Base-by-base conservation (phyloP, 2,797 vertebrate genomes). In the Schizothorax lantsangensis region DNA sequence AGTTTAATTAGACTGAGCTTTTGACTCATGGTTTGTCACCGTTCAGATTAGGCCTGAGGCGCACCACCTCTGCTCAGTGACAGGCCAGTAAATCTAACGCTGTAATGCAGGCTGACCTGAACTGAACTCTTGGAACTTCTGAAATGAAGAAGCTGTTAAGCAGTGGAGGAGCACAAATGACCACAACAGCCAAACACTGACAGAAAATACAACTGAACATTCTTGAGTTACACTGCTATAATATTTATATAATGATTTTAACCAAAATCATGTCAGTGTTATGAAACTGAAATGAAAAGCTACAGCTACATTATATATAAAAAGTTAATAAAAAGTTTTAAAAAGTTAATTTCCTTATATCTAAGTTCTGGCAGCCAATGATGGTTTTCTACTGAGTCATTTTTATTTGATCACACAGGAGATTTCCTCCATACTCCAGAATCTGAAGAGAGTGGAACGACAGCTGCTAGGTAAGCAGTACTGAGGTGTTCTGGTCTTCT, bases 371-470 rank as follows among this genome's bases (percentile, higher is more conserved):
- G 33, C 21, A 33, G 7, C 21, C 33, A 23, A 36, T 66, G n/a
- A 45, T 19, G 38, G 38, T 71, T 89, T 75, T 45, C 14, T 64
- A 78, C 74, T 14, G 7, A 36, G 19, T 47, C 19, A 79, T 69
- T 52, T 43, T 43, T 74, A 89, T 88, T 75, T 75, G 91, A 33
- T 89, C 86, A 52, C 89, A 2, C 84, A 99, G 98, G 98, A 98
- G 92, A 97, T 99, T 93, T 97, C 97, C 78, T 97, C 95, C 81
- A 97, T 99, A 88, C 94, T 99, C 91, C 97, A 98, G 91, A 97
- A 99, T 89, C 91, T 99, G 87, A 98, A 97, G 91, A 95, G 96
- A 92, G 97, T 98, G 91, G 98, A 99, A 91, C 96, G 96, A 89
- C 98, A 98, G 79, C 91, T 99, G 62, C 96, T 98, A 91, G 97